Conservation (phyloP, 1,140 invertebrate species). For the Drosophila arawakana region DNA sequence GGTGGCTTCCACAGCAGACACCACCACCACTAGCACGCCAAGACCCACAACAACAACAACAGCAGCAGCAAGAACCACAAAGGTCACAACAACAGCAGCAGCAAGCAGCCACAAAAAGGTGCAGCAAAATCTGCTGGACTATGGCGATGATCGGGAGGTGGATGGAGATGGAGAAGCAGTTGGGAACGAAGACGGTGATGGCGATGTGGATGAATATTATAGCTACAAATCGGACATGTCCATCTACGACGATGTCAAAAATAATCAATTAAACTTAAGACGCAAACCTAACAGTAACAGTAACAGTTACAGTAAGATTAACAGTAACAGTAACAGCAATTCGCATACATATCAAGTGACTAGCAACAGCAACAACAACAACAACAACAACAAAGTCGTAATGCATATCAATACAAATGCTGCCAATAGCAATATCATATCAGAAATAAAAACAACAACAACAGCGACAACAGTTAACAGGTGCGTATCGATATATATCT, state of each 20-base stretch:
- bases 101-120: conserved; percentile 32
- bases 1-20: conserved; percentile 47
- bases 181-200: not conserved
- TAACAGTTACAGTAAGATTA: conserved; percentile 16
- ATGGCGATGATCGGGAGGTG: conserved; percentile 27
- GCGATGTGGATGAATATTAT: conserved; percentile 63
- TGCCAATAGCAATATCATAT: conserved; percentile 63
- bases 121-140: conserved; percentile 40
- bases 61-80: conserved; percentile 7
- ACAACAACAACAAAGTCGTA: conserved; percentile 47
- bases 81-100: conserved; percentile 26
- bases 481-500: conserved; percentile 30
- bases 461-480: conserved; percentile 39
- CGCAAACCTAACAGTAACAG: conserved; percentile 58
- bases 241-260: conserved; percentile 80
- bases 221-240: conserved; percentile 78
- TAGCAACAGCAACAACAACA: conserved; percentile 57
- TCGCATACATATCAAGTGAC: conserved; percentile 77
- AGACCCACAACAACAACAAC: conserved; percentile 17
- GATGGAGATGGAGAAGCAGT: conserved; percentile 11
- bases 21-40: not conserved
- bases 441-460: conserved; percentile 33
- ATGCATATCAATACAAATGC: conserved; percentile 63
- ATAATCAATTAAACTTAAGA: conserved; percentile 83
- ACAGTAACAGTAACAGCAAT: conserved; percentile 61